Evolutionary conservation across 2,797 vertebrate species (phyloP), one percentile per base, ranked within the genome.

Genomic region (Molossus alvarezi): DNA sequence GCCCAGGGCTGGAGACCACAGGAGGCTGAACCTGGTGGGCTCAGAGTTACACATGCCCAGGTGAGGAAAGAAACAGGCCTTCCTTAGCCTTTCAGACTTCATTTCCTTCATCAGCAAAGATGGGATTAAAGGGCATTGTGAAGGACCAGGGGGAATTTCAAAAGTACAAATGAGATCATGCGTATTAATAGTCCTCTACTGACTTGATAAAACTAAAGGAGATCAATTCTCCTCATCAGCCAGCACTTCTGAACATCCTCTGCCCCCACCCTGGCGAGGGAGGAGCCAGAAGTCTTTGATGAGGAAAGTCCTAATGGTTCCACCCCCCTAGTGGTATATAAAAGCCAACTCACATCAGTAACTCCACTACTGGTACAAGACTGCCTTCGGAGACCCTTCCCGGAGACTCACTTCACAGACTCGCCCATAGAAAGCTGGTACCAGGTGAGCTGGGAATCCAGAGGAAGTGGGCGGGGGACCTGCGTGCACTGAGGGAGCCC

Each of bases 261-360:
- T 27, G 20, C 11, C 1, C 7, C n/a, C 3, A 15, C 76, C 76
- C 62, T 17, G 21, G 8, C 10, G 41, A 41, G 23, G 58, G 64
- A 55, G 88, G 65, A 80, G 81, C 33, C 17, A n/a, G 9, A 7
- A 17, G 2, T 69, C 29, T 33, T 10, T 23, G 29, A 21, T 27
- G 60, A 57, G 55, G 0, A 1, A 25, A 15, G 2, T 4, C 21
- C 33, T 62, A 37, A 23, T 1, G 71, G 33, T 27, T 41, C 55
- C n/a, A 41, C 64, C 71, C 18, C 27, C n/a, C 64, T n/a, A 6
- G 41, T 4, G 3, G 18, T 20, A 1, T 71, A 64, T 33, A 62
- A 71, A 0, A 3, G 62, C n/a, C 0, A 0, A 27, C n/a, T 51
- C 51, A 9, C 41, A 27, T 0, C 51, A 1, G 6, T 0, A 17